These are phyloP conservation scores for Aporophyla lueneburgensis DNA, from an alignment of 2,888 invertebrate species.

Conservation along the genomic window DNA sequence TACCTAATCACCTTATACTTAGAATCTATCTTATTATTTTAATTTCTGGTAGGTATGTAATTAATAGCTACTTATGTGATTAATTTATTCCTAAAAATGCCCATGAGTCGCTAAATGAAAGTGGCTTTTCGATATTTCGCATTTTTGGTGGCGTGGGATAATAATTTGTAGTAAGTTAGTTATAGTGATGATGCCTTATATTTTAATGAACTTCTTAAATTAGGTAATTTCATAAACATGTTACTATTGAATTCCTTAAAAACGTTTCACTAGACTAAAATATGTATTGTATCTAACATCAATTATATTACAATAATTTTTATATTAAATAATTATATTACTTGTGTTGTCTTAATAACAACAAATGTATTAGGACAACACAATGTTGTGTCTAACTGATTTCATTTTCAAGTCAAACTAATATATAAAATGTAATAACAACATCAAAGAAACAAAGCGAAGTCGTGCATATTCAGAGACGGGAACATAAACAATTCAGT, in stretches of 20 bases:
- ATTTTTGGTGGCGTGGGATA: background rate
- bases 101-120: background rate
- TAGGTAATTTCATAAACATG: background rate
- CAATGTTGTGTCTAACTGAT: background rate
- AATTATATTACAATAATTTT: no score
- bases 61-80: constrained; percentile 9
- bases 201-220: background rate
- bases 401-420: constrained; percentile 20
- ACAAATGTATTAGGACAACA: background rate
- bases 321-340: background rate
- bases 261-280: background rate
- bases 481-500: constrained; percentile 57
- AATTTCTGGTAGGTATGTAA: constrained; percentile 8
- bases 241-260: background rate
- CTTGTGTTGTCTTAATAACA: no score
- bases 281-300: background rate
- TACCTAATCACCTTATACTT: constrained; percentile 7
- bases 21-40: constrained; percentile 16
- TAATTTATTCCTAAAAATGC: constrained; percentile 10
- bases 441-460: constrained; percentile 42
- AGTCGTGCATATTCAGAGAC: constrained; percentile 46
- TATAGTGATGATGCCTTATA: background rate
- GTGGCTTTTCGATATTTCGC: background rate
- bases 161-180: background rate
- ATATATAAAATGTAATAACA: constrained; percentile 21